Evolutionary conservation across 2,888 invertebrate species (phyloP), one percentile per base, ranked within the genome.

Genomic region (Salpingus planirostris): DNA sequence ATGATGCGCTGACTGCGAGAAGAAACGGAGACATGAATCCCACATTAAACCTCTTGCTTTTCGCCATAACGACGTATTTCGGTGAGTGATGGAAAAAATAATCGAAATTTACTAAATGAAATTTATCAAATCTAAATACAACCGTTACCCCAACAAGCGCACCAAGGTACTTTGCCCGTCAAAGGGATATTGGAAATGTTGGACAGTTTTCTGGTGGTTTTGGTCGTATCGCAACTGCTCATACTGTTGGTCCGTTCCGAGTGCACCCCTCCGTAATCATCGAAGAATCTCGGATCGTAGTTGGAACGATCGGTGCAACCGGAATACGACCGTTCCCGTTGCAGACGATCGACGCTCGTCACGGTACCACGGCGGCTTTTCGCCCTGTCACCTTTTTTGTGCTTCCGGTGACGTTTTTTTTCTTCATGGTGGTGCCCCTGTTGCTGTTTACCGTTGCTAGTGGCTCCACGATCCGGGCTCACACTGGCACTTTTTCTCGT

Each of bases 111-210:
- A 11, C 24, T 8, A 10, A 24, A 24, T 5, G 24, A 24, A 18
- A 18, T 7, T 18, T 18, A 7, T 18, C 18, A 18, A 18, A 8
- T 18, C 14, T 31, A 46, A 28, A 80, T 66, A 59, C 86, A 86
- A 1, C 85, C 84, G 43, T 84, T 84, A 0, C 86, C 85, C 85
- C 85, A 86, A 47, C 86, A 86, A 0, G 82, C 85, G 52, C 85
- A 86, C 85, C 86, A 86, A 0, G 85, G 86, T 45, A 86, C 78
- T 49, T 76, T 80, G 7, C 73, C 78, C 27, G 69, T 70, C 29
- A 67, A 61, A 22, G 70, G 67, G 1, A 73, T 68, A 1, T 54
- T 71, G 1, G 81, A 79, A 24, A 78, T 71, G 29, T 75, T 75
- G 33, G 80, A 72, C 36, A 74, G 68, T 52, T 79, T 80, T 51